A percentile compares a stretch with the other conserved stretches of the same genome.
phyloP scores from a whole-genome alignment of 2,888 invertebrate species.

The Coelinius sp. region DNA sequence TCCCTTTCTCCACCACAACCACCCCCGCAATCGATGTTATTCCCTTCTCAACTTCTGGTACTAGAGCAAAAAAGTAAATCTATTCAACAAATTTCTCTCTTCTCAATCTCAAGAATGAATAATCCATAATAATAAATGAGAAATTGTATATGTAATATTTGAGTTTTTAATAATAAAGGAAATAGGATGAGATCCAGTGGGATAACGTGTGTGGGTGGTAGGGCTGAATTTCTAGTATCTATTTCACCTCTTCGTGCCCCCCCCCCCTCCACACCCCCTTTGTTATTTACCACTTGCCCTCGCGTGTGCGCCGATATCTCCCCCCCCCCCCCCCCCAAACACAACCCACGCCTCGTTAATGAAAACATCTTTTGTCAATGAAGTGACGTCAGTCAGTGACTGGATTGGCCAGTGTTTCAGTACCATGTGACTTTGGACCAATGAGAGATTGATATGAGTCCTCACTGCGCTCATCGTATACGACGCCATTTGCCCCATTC shows the following conservation, averaged over 20 bases:
- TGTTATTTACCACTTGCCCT: neutral
- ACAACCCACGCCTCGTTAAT: slow-evolving; percentile 67
- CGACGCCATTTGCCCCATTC: slow-evolving; percentile 67
- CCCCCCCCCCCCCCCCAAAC: slow-evolving; percentile 15
- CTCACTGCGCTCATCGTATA: slow-evolving; percentile 56
- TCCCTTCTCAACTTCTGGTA: too few species aligned
- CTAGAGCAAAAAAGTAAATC: too few species aligned
- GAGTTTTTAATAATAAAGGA: too few species aligned
- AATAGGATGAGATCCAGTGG: neutral
- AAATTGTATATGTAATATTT: too few species aligned
- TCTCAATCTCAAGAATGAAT: too few species aligned
- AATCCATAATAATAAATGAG: too few species aligned
- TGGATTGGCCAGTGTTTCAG: slow-evolving; percentile 63
- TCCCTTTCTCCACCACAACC: neutral
- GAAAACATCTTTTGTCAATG: slow-evolving; percentile 73
- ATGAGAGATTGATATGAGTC: slow-evolving; percentile 51
- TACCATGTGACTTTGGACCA: slow-evolving; percentile 70
- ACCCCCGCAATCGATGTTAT: slow-evolving; percentile 12
- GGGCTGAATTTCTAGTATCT: neutral
- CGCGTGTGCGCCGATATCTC: neutral
- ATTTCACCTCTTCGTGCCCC: neutral
- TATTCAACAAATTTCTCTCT: too few species aligned
- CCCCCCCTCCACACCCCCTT: neutral
- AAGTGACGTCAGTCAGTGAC: slow-evolving; percentile 71
- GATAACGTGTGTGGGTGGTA: neutral